These are phyloP conservation scores for Hormiphora californensis DNA, from an alignment of 37 sponge, comb jelly and placozoan genomes.

Conservation along the genomic window DNA sequence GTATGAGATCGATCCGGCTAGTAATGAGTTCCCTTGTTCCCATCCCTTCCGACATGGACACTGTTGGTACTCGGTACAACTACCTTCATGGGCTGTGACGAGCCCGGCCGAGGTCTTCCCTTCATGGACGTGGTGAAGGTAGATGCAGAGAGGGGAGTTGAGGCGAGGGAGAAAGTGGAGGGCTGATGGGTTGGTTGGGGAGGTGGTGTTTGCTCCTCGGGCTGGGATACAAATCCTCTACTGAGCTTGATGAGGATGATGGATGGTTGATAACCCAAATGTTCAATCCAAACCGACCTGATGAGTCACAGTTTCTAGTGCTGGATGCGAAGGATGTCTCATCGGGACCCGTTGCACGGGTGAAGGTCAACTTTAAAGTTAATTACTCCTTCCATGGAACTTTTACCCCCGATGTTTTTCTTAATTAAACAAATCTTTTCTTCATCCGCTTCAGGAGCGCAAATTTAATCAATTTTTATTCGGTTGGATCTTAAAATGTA, in stretches of 20 bases:
- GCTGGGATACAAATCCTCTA: conserved; percentile 56
- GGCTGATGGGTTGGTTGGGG: conserved; percentile 77
- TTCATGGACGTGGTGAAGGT: conserved; percentile 91
- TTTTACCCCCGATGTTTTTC: conserved; percentile 73
- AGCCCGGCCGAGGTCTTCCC: conserved; percentile 67
- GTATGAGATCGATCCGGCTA: neutral
- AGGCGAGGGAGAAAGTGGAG: conserved; percentile 72
- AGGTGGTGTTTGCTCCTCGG: conserved; percentile 80
- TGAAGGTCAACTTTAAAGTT: conserved; percentile 75
- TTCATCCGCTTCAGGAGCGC: no score
- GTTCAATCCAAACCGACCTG: conserved; percentile 67
- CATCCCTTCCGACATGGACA: conserved; percentile 62
- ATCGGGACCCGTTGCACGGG: conserved; percentile 68
- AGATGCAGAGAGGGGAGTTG: neutral
- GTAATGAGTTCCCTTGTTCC: conserved; percentile 10
- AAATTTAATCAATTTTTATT: no score
- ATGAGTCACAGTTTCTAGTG: conserved; percentile 74
- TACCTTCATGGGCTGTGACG: conserved; percentile 90
- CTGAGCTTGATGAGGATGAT: conserved; percentile 72
- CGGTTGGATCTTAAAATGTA: no score
- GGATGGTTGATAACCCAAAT: conserved; percentile 77
- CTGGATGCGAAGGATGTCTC: conserved; percentile 72
- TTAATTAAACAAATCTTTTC: no score
- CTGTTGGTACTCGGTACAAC: conserved; percentile 59
- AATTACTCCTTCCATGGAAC: conserved; percentile 89